Percentiles rank a stretch among this genome's conserved stretches.
Conservation (phyloP, 2,888 invertebrate species). For the Campoletis raptor region DNA sequence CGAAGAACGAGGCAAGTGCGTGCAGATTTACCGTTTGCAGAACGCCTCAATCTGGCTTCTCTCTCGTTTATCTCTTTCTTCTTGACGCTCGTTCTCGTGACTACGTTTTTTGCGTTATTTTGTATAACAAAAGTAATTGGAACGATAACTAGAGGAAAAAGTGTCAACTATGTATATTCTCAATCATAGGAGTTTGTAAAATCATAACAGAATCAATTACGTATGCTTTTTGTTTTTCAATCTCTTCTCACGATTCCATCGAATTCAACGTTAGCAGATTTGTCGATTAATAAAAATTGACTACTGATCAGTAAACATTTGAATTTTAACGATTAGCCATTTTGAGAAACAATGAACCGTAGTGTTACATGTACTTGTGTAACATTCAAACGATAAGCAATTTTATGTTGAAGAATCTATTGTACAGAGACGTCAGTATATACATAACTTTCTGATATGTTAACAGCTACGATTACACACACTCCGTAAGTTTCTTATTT, state of each 20-base stretch:
- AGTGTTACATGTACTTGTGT: neutral
- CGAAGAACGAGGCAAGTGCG: slow-evolving; percentile 67
- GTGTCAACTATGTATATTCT: slow-evolving; percentile 20
- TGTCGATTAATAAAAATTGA: neutral
- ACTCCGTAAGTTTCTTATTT: neutral
- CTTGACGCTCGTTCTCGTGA: slow-evolving; percentile 7
- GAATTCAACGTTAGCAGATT: neutral
- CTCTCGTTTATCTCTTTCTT: slow-evolving; percentile 48
- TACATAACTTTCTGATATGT: slow-evolving; percentile 31
- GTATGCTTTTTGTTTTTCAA: neutral
- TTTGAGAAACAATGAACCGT: neutral
- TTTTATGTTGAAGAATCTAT: slow-evolving; percentile 19
- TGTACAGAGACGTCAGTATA: neutral
- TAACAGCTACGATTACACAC: slow-evolving; percentile 5
- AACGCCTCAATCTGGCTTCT: slow-evolving; percentile 59
- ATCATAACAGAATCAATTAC: neutral
- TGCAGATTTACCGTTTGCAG: slow-evolving; percentile 70
- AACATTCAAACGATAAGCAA: neutral
- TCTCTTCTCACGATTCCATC: neutral
- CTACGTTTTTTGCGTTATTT: slow-evolving; percentile 27
- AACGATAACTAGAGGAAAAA: slow-evolving; percentile 30
- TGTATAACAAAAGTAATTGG: slow-evolving; percentile 35
- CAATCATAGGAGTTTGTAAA: neutral
- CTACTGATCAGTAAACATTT: neutral
- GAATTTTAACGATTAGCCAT: neutral